Percentiles rank a stretch among this genome's conserved stretches.
Evolutionary conservation across 2,113 vertebrate genomes (phyloP).

Genomic region (Spermophilus dauricus): DNA sequence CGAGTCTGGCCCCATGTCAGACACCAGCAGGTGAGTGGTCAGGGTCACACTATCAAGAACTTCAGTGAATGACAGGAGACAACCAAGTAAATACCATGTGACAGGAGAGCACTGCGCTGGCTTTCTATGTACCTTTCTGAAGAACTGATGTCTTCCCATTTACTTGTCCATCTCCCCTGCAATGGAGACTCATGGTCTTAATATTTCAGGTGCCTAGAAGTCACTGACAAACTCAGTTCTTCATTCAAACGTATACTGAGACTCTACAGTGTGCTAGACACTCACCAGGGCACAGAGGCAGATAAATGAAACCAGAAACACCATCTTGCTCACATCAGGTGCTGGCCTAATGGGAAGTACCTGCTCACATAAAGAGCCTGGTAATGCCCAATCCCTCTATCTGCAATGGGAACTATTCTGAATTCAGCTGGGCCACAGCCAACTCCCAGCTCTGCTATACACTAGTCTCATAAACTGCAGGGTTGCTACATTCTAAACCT

Average conservation of each 20-base stretch:
- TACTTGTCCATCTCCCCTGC: accelerated
- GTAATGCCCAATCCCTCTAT: accelerated
- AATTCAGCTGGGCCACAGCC: background rate
- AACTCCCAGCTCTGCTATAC: background rate
- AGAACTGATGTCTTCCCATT: background rate
- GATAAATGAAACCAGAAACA: background rate
- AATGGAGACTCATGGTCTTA: accelerated
- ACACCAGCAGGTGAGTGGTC: accelerated
- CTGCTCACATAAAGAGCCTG: accelerated
- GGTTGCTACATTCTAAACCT: accelerated
- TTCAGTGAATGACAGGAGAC: accelerated
- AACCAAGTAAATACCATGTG: background rate
- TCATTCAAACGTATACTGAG: background rate
- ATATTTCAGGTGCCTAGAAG: background rate
- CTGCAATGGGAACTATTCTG: background rate
- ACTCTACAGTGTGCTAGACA: background rate
- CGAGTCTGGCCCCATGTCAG: accelerated
- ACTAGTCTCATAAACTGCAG: background rate
- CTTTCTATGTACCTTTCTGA: accelerated
- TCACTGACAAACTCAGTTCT: background rate
- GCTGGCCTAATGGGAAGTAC: accelerated
- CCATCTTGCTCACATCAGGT: accelerated
- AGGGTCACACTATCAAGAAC: background rate
- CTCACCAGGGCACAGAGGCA: too few relatives aligned
- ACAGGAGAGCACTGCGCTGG: accelerated